phyloP scores from a whole-genome alignment of 2,113 vertebrate genomes.

The Gambusia holbrooki region DNA sequence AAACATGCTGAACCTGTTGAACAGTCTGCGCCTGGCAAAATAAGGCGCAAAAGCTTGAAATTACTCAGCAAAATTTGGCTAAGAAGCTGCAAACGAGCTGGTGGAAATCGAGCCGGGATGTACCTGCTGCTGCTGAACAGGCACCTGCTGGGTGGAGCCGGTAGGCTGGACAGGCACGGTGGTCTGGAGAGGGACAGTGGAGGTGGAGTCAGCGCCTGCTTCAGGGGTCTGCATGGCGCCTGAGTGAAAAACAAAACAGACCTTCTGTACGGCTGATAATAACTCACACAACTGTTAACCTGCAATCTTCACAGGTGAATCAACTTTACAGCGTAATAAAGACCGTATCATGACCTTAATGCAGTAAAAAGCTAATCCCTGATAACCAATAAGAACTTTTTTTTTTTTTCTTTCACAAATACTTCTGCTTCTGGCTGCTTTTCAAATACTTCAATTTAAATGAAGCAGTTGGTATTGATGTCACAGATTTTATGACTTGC shows the following conservation, averaged over 20 bases:
- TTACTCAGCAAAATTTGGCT: conserved; percentile 7
- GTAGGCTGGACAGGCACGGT: conserved; percentile 86
- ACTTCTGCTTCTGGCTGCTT: background rate
- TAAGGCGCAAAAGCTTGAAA: conserved; percentile 30
- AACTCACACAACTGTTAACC: background rate
- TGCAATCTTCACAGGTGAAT: background rate
- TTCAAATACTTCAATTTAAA: background rate
- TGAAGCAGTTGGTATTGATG: background rate
- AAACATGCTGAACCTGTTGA: conserved; percentile 92
- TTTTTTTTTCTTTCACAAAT: too few relatives aligned
- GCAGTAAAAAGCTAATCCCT: background rate
- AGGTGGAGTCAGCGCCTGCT: conserved; percentile 86
- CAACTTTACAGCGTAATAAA: background rate
- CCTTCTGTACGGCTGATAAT: background rate
- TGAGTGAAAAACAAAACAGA: conserved; percentile 41
- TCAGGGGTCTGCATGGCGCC: conserved; percentile 97
- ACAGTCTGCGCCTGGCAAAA: conserved; percentile 84
- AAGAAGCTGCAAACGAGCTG: background rate
- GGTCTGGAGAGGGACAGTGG: conserved; percentile 88
- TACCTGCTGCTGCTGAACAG: conserved; percentile 94
- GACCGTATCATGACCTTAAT: background rate
- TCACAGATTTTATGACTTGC: too few relatives aligned
- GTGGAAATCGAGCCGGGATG: conserved; percentile 9
- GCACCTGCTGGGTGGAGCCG: conserved; percentile 83
- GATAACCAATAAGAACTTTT: background rate